Percentiles rank a stretch among this genome's conserved stretches.
Evolutionary conservation across 2,888 invertebrate species (phyloP).

Genomic region (Mimumesa dahlbomi): DNA sequence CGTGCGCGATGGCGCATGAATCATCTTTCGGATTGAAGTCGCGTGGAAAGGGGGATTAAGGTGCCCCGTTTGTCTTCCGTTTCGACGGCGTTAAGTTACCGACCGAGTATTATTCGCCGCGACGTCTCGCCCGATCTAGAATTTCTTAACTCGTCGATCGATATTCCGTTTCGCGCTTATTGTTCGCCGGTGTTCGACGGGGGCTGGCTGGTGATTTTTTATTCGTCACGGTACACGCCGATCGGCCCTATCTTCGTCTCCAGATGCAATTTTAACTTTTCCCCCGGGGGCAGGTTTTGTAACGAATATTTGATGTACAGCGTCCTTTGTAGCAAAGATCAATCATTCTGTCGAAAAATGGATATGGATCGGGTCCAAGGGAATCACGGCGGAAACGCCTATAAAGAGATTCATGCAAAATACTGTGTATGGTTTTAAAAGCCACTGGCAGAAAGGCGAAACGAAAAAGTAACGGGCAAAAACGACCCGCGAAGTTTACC

Average conservation of each 20-base stretch:
- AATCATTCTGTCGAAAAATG: constrained; percentile 10
- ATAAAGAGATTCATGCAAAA: background rate
- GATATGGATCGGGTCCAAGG: background rate
- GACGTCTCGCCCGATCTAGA: background rate
- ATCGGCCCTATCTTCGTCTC: constrained; percentile 11
- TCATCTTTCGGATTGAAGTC: constrained; percentile 51
- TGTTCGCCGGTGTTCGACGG: no score
- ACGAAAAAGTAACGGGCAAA: constrained; percentile 10
- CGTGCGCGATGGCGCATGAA: constrained; percentile 57
- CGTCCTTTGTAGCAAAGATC: background rate
- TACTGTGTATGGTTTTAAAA: background rate
- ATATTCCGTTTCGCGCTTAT: no score
- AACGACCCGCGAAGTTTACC: constrained; percentile 10
- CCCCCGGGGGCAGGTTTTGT: background rate
- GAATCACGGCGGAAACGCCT: background rate
- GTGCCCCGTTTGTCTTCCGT: constrained; percentile 14
- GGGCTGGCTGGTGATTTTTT: no score
- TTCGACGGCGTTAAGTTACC: constrained; percentile 14
- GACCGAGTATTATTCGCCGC: background rate
- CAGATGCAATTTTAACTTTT: constrained; percentile 10
- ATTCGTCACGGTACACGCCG: background rate
- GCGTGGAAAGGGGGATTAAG: constrained; percentile 18
- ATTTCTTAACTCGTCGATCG: no score
- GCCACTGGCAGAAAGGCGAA: background rate
- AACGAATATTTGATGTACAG: background rate